A percentile compares a stretch with the other conserved stretches of the same genome.
phyloP scores from a whole-genome alignment of 1,140 invertebrate species.

The Megalonaias nervosa region DNA sequence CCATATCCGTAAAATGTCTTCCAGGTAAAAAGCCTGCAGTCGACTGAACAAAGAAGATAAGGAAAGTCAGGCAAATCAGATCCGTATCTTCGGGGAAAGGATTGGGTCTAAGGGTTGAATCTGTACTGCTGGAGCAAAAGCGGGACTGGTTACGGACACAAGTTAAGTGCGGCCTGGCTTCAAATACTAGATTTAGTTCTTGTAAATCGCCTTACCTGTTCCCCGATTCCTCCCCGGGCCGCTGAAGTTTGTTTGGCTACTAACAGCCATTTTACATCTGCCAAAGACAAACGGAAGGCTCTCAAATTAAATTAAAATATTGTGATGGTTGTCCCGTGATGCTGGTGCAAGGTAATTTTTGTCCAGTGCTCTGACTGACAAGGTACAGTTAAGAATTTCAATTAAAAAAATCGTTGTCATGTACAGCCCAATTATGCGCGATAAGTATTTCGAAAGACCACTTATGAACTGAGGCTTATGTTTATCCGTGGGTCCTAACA shows the following conservation, averaged over 20 bases:
- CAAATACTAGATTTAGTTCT: slow-evolving; percentile 14
- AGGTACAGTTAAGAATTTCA: too few relatives aligned
- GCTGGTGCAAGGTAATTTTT: slow-evolving; percentile 84
- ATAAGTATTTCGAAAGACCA: too few relatives aligned
- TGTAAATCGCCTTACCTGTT: slow-evolving; percentile 56
- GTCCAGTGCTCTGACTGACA: slow-evolving; percentile 88
- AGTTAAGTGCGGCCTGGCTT: slow-evolving; percentile 3
- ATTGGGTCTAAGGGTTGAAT: too few relatives aligned
- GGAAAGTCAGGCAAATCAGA: slow-evolving; percentile 73
- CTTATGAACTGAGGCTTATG: too few relatives aligned
- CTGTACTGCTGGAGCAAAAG: too few relatives aligned
- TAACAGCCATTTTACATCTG: slow-evolving; percentile 75
- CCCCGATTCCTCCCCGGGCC: slow-evolving; percentile 51
- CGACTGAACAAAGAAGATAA: slow-evolving; percentile 91
- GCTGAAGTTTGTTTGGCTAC: slow-evolving; percentile 50
- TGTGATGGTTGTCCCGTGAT: slow-evolving; percentile 81
- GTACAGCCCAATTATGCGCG: too few relatives aligned
- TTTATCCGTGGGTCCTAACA: too few relatives aligned
- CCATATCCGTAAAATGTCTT: slow-evolving; percentile 90
- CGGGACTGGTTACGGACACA: slow-evolving; percentile 16
- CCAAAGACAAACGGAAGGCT: slow-evolving; percentile 80
- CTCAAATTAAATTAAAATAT: slow-evolving; percentile 91
- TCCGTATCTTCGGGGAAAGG: too few relatives aligned
- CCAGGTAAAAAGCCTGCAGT: slow-evolving; percentile 85
- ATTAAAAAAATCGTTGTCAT: too few relatives aligned